Conservation (phyloP, 2,888 invertebrate genomes). For the Loripinus fragilis region DNA sequence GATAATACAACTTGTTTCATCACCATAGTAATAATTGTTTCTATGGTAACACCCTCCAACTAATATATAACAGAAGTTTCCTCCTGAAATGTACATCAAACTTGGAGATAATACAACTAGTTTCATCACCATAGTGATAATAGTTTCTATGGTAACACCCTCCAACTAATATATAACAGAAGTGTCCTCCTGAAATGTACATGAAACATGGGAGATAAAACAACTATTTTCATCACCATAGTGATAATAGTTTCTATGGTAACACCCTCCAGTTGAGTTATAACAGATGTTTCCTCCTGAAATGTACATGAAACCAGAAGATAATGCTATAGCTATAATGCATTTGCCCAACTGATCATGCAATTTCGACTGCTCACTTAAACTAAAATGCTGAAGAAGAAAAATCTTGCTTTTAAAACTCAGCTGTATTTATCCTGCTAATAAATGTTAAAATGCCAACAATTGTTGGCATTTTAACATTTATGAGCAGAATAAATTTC, state of each 20-base stretch:
- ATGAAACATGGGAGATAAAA: neutral
- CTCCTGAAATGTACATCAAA: neutral
- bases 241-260: constrained; percentile 91
- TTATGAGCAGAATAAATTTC: no score
- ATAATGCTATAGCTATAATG: no score
- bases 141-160: constrained; percentile 89
- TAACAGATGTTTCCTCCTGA: constrained; percentile 51
- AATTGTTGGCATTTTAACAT: no score
- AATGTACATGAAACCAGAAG: neutral
- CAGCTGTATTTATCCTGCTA: no score
- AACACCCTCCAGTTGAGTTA: constrained; percentile 89
- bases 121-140: constrained; percentile 92
- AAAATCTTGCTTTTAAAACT: no score
- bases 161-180: constrained; percentile 87
- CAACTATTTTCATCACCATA: constrained; percentile 90
- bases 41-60: constrained; percentile 90
- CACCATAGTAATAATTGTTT: constrained; percentile 91
- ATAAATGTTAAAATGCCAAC: no score
- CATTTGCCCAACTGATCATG: no score
- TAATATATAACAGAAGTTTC: constrained; percentile 83
- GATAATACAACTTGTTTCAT: constrained; percentile 86
- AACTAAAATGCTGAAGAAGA: no score
- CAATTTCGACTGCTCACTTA: no score
- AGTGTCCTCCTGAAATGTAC: neutral
- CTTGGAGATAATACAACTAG: constrained; percentile 82